A percentile compares a stretch with the other conserved stretches of the same genome.
phyloP scores from a whole-genome alignment of 64 coral and sea anemone genomes.

The Stichodactyla helianthus region DNA sequence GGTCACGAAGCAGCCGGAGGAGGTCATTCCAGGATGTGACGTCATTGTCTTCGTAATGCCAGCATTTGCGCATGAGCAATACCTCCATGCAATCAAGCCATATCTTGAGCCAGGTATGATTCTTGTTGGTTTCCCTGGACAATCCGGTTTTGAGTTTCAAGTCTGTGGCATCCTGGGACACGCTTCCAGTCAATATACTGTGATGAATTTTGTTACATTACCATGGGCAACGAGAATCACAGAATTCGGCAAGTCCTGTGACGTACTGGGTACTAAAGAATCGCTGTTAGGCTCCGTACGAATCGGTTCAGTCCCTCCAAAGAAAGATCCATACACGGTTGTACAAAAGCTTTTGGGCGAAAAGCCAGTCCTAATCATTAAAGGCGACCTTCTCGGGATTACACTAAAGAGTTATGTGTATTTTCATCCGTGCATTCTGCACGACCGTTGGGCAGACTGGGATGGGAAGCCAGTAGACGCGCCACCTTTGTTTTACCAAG shows the following conservation, averaged over 20 bases:
- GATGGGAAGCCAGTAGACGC: constrained; percentile 22
- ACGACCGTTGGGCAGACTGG: constrained; percentile 39
- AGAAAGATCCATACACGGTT: constrained; percentile 20
- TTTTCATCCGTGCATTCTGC: neutral
- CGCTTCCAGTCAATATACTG: neutral
- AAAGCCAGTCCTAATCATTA: too few relatives aligned
- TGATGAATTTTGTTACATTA: constrained; percentile 28
- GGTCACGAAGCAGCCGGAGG: neutral
- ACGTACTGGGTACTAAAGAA: constrained; percentile 1
- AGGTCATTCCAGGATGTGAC: constrained; percentile 27
- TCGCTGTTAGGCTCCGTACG: neutral
- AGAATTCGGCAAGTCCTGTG: neutral
- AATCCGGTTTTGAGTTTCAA: constrained; percentile 26
- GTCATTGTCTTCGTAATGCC: constrained; percentile 35
- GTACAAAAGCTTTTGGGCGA: constrained; percentile 25
- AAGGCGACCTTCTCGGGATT: too few relatives aligned
- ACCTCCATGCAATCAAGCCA: neutral
- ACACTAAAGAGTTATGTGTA: too few relatives aligned
- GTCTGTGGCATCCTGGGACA: neutral
- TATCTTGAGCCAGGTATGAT: constrained; percentile 17
- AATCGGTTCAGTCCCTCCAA: neutral
- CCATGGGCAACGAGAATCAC: constrained; percentile 11
- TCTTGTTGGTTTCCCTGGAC: constrained; percentile 33
- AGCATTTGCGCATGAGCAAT: constrained; percentile 22
- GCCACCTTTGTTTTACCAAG: constrained; percentile 32